Base-by-base conservation (phyloP, 2,888 invertebrate genomes). In the Harpagoxenus sublaevis region DNA sequence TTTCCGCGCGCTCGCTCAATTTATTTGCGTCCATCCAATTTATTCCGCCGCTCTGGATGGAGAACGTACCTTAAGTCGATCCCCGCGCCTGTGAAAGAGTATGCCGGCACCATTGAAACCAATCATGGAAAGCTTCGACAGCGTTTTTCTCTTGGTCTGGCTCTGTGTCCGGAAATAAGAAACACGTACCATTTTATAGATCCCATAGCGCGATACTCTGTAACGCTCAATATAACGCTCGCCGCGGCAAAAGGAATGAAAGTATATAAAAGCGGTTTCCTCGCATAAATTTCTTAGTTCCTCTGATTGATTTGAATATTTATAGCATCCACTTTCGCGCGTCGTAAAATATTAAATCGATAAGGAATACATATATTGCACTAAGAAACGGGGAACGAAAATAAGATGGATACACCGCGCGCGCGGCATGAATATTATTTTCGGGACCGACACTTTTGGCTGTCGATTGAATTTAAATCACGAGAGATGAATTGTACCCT, bases 61-160 rank as follows among this genome's bases (percentile, higher is more conserved):
- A n/a, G 48, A 81, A 51, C 84, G 77, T 81, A 89, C 89, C 89
- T 90, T 90, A 51, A 86, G n/a, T 65, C 87, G 84, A 71, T 89
- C 89, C 6, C 68, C 85, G 0, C 88, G 90, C 42, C 53, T 86
- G 42, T 88, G 77, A 57, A 88, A 89, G 18, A 86, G 79, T 66
- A 88, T 8, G 6, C 88, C 88, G 31, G 87, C 83, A 1, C 35
- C 83, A 23, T 60, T 12, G 28, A 84, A 82, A 39, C 82, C 85
- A 51, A 81, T 3, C 23, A 63, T 18, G 9, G 88, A 90, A 0
- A 81, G 4, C 78, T 83, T 87, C 66, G 85, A 83, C 57, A 79
- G 1, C 39, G 57, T 35, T 62, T 77, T 77, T 70, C 48, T 86
- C 45, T 18, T 85, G 8, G 35, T 39, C 82, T 77, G 63, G 6